phyloP scores from a whole-genome alignment of 2,113 vertebrate genomes.

The Catagonus wagneri region DNA sequence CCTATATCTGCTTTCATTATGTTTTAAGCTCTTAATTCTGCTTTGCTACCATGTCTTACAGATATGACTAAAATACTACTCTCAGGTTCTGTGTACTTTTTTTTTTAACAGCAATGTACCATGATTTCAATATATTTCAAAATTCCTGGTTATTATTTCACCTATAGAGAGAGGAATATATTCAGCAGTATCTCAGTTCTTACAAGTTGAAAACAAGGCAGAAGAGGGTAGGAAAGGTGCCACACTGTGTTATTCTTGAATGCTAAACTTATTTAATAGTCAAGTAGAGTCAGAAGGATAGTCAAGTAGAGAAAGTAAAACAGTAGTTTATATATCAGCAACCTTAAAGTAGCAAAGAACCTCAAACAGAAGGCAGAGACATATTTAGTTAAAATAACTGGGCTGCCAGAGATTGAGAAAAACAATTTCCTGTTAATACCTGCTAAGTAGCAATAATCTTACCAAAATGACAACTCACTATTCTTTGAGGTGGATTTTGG shows the following conservation, averaged over 20 bases:
- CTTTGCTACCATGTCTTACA: neutral
- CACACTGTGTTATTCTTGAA: neutral
- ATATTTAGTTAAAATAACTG: slow-evolving; percentile 40
- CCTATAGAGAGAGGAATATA: neutral
- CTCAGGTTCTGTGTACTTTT: neutral
- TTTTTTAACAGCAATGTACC: neutral
- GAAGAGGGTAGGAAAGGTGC: neutral
- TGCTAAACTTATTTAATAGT: neutral
- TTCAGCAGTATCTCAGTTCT: neutral
- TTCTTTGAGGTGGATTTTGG: slow-evolving; percentile 19
- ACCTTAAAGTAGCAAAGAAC: neutral
- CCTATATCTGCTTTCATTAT: neutral
- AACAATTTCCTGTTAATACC: slow-evolving; percentile 59
- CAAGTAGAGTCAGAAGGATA: neutral
- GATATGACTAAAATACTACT: neutral
- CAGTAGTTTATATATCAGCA: neutral
- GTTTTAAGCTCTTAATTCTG: neutral
- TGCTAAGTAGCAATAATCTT: slow-evolving; percentile 20
- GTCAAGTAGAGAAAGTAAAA: slow-evolving; percentile 19
- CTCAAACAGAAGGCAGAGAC: slow-evolving; percentile 6
- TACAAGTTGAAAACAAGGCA: neutral
- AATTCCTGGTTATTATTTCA: neutral
- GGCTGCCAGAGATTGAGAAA: neutral
- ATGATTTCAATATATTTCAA: neutral
- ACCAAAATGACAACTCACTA: slow-evolving; percentile 42